These are phyloP conservation scores for Oscheius sp. DNA, from an alignment of 2,888 invertebrate species.

Conservation along the genomic window DNA sequence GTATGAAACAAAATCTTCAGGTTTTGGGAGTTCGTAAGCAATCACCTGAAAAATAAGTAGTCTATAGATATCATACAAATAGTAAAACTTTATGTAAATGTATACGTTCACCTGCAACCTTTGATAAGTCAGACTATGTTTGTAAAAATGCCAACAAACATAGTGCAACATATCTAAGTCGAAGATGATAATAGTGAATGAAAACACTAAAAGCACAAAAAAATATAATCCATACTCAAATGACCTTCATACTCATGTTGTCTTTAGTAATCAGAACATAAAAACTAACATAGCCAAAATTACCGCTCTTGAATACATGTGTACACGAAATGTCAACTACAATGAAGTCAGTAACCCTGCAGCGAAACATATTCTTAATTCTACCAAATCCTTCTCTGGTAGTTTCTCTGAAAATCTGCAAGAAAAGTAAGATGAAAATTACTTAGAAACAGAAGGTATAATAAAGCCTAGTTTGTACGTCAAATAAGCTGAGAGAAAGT, in stretches of 20 bases:
- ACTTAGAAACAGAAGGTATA: neutral
- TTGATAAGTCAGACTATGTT: neutral
- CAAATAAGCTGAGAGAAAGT: neutral
- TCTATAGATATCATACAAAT: neutral
- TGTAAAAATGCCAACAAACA: neutral
- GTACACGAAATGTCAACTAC: neutral
- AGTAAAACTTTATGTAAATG: neutral
- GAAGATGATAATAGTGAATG: too few relatives aligned
- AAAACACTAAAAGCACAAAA: neutral
- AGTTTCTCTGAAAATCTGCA: neutral
- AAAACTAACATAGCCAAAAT: neutral
- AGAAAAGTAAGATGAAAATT: neutral
- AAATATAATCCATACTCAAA: neutral
- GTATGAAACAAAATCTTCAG: neutral
- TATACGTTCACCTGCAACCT: neutral
- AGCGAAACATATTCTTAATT: neutral
- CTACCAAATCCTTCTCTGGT: neutral
- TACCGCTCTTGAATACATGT: neutral
- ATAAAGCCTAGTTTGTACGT: neutral
- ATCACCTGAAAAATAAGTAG: neutral
- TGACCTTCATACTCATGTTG: neutral
- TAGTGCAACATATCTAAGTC: slow-evolving; percentile 3
- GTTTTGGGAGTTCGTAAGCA: neutral
- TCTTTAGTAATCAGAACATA: neutral
- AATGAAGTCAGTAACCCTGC: neutral